Conservation (phyloP, 2,888 invertebrate genomes). For the Teleogryllus oceanicus region DNA sequence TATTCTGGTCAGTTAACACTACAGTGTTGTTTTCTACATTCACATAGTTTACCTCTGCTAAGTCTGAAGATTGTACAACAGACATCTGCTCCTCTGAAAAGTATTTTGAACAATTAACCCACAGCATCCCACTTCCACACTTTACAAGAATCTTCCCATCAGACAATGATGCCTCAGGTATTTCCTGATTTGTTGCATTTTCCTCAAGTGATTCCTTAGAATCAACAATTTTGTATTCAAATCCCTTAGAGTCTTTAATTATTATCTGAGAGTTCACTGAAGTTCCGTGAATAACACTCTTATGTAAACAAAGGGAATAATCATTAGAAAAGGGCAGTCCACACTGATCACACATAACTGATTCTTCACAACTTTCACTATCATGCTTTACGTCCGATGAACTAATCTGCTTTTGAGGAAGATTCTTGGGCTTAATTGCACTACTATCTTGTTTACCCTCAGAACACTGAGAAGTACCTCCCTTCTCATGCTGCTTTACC, state of each 20-base stretch:
- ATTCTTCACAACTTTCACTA: neutral
- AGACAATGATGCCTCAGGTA: neutral
- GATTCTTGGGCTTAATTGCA: neutral
- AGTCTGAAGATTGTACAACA: neutral
- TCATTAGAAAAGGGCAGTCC: neutral
- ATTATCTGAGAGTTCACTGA: neutral
- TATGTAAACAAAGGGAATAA: neutral
- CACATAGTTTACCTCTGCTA: neutral
- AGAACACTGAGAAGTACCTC: neutral
- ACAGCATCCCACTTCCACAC: constrained; percentile 7
- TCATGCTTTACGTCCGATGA: neutral
- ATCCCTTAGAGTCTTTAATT: neutral
- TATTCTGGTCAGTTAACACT: too few species aligned
- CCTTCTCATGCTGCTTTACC: neutral
- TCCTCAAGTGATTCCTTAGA: neutral
- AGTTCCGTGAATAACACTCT: neutral
- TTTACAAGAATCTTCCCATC: constrained; percentile 3
- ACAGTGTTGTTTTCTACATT: neutral
- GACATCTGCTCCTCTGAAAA: neutral
- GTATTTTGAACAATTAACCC: neutral
- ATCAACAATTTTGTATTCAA: constrained; percentile 5
- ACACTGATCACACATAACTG: constrained; percentile 5
- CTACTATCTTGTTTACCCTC: neutral
- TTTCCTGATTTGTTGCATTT: neutral
- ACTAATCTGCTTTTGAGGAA: neutral